Conservation (phyloP, 2,113 vertebrate genomes). For the Ctenomys sociabilis region DNA sequence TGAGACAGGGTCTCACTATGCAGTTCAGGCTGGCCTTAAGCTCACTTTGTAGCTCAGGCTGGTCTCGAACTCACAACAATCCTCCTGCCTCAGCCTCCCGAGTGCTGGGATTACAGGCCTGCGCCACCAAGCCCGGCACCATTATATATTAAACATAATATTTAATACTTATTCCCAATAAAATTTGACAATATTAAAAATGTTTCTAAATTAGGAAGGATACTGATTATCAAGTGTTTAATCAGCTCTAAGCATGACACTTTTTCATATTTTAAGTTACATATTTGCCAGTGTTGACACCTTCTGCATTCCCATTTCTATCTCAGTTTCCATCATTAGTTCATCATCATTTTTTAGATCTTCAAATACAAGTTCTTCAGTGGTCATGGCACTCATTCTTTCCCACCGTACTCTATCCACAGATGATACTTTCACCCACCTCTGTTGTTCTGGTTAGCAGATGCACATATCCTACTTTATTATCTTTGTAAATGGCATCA, state of each 20-base stretch:
- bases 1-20: too few species aligned
- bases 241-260: neutral
- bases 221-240: constrained; percentile 12
- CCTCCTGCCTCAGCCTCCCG: too few species aligned
- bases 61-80: too few species aligned
- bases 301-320: neutral
- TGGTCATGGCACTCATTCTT: neutral
- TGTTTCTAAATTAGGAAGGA: constrained; percentile 39
- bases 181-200: neutral
- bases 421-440: neutral
- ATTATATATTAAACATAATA: neutral
- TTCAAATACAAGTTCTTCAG: neutral
- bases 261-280: neutral
- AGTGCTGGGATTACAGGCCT: too few species aligned
- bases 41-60: too few species aligned
- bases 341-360: neutral
- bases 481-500: neutral
- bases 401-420: neutral
- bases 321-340: neutral
- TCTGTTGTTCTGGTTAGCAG: neutral
- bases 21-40: too few species aligned
- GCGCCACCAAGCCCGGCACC: too few species aligned
- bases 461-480: neutral
- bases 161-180: neutral
- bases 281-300: neutral